These are phyloP conservation scores for Brachionus paranguensis DNA, from an alignment of 1,140 invertebrate species.

Conservation along the genomic window DNA sequence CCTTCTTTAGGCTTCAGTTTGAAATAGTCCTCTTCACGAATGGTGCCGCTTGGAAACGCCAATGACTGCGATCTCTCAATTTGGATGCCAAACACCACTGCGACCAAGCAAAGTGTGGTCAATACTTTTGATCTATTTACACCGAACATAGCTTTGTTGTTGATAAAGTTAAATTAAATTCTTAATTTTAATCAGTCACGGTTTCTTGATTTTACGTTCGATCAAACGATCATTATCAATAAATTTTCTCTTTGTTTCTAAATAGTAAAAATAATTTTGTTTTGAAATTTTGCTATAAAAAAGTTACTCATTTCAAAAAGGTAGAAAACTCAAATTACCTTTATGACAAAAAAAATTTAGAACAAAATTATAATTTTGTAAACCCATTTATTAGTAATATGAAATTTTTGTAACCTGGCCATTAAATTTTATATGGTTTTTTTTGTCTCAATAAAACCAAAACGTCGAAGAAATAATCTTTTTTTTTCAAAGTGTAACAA, in stretches of 20 bases:
- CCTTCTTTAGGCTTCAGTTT: background rate
- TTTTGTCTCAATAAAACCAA: background rate
- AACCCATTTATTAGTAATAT: background rate
- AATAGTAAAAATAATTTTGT: background rate
- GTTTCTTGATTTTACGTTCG: background rate
- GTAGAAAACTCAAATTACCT: background rate
- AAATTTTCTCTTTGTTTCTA: background rate
- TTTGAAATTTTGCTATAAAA: background rate
- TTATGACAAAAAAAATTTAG: constrained; percentile 35
- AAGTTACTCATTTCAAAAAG: background rate
- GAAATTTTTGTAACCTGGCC: background rate
- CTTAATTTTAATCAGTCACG: background rate
- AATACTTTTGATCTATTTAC: background rate
- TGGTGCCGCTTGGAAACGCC: background rate
- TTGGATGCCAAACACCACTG: background rate
- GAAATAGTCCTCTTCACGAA: background rate
- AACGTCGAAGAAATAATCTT: background rate
- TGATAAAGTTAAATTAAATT: background rate
- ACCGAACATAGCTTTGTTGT: background rate
- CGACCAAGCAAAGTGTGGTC: background rate
- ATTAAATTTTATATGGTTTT: background rate
- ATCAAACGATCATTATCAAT: background rate
- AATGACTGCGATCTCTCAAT: background rate
- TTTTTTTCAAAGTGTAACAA: background rate
- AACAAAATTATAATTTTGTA: constrained; percentile 31